phyloP scores from a whole-genome alignment of 1,140 invertebrate species.

The Lethrus apterus region DNA sequence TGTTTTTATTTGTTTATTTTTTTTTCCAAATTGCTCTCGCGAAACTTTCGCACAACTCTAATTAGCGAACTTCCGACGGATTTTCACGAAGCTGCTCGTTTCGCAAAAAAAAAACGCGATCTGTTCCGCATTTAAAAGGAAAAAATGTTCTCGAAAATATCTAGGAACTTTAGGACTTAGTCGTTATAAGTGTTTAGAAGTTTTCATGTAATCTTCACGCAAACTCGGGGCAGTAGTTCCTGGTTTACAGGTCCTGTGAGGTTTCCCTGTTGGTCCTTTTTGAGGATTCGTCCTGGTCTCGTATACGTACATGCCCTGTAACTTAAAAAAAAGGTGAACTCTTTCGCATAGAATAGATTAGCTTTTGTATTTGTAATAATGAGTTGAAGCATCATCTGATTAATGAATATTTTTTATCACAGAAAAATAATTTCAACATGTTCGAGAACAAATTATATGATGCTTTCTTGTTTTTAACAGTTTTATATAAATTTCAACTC shows the following conservation, averaged over 20 bases:
- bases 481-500: too few relatives aligned
- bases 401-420: too few relatives aligned
- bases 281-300: constrained; percentile 35
- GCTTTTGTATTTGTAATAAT: not conserved
- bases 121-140: not conserved
- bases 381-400: not conserved
- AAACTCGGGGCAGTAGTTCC: constrained; percentile 36
- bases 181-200: not conserved
- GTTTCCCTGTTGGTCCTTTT: constrained; percentile 35
- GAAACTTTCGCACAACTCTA: not conserved
- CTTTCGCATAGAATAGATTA: constrained; percentile 29
- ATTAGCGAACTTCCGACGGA: not conserved
- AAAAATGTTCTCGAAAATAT: not conserved
- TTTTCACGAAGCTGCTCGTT: not conserved
- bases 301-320: constrained; percentile 33
- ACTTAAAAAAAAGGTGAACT: constrained; percentile 34
- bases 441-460: too few relatives aligned
- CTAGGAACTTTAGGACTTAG: constrained; percentile 1
- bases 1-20: too few relatives aligned
- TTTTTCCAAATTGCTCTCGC: not conserved
- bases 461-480: too few relatives aligned
- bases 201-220: constrained; percentile 28
- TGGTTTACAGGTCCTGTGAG: constrained; percentile 37
- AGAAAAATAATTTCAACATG: too few relatives aligned
- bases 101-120: not conserved